Evolutionary conservation across 1,140 invertebrate genomes (phyloP).

Genomic region (Apis florea): DNA sequence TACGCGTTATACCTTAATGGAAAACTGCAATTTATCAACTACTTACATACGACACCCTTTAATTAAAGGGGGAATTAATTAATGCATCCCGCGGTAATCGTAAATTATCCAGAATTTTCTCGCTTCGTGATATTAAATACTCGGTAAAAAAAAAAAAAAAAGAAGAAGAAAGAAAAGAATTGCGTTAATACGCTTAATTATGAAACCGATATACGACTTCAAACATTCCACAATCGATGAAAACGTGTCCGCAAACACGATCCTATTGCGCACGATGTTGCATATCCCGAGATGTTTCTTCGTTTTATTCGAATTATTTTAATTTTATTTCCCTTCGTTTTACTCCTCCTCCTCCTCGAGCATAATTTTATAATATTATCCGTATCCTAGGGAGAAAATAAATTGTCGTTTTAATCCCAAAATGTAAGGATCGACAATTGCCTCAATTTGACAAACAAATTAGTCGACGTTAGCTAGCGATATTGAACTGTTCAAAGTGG

Average conservation of each 20-base stretch:
- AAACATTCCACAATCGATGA: background rate
- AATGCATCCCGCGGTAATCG: background rate
- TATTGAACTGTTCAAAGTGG: too few relatives aligned
- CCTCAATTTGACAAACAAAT: too few relatives aligned
- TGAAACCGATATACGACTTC: background rate
- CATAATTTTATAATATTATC: too few relatives aligned
- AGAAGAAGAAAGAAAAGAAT: background rate
- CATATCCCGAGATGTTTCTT: too few relatives aligned
- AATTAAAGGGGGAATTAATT: conserved; percentile 38
- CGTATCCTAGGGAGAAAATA: too few relatives aligned
- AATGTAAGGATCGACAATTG: too few relatives aligned
- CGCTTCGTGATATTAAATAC: background rate
- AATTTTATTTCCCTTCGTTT: too few relatives aligned
- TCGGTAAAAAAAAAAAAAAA: background rate
- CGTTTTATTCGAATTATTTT: too few relatives aligned
- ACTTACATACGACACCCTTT: conserved; percentile 8
- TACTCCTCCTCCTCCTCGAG: too few relatives aligned
- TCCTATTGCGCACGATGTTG: too few relatives aligned
- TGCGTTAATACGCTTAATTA: conserved; percentile 7
- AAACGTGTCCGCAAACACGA: background rate
- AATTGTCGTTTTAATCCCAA: too few relatives aligned
- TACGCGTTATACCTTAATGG: conserved; percentile 10
- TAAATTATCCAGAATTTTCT: background rate
- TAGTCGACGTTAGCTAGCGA: too few relatives aligned
- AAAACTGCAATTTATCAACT: conserved; percentile 30